These are phyloP conservation scores for Myotis findleyi DNA, from an alignment of 2,797 vertebrate species.

Conservation along the genomic window DNA sequence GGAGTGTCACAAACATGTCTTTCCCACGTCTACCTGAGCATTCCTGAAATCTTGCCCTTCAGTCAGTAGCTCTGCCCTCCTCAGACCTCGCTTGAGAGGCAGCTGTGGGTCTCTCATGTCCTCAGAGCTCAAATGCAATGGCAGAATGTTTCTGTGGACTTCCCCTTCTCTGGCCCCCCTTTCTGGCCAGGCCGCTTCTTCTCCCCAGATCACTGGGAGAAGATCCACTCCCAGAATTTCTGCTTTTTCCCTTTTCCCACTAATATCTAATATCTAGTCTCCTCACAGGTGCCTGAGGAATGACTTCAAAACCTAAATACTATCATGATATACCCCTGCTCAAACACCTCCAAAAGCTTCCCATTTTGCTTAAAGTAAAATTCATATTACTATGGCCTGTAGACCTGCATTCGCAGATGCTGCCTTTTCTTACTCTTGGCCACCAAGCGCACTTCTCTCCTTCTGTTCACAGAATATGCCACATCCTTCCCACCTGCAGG, in stretches of 20 bases:
- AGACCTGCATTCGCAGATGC: accelerated
- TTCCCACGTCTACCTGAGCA: no score
- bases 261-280: accelerated
- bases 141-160: no score
- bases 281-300: background rate
- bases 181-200: background rate
- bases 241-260: accelerated
- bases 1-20: background rate
- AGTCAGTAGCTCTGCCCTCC: accelerated
- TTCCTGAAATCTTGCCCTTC: background rate
- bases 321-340: accelerated
- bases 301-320: background rate
- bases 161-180: accelerated
- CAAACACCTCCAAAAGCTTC: background rate
- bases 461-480: background rate
- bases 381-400: accelerated
- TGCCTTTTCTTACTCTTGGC: accelerated
- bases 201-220: background rate
- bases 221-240: background rate
- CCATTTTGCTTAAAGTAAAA: background rate
- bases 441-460: background rate
- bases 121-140: background rate
- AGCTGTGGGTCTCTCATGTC: accelerated
- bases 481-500: background rate
- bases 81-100: accelerated